A percentile compares a stretch with the other conserved stretches of the same genome.
Evolutionary conservation across 1,140 invertebrate genomes (phyloP).

Genomic region (Musca domestica): DNA sequence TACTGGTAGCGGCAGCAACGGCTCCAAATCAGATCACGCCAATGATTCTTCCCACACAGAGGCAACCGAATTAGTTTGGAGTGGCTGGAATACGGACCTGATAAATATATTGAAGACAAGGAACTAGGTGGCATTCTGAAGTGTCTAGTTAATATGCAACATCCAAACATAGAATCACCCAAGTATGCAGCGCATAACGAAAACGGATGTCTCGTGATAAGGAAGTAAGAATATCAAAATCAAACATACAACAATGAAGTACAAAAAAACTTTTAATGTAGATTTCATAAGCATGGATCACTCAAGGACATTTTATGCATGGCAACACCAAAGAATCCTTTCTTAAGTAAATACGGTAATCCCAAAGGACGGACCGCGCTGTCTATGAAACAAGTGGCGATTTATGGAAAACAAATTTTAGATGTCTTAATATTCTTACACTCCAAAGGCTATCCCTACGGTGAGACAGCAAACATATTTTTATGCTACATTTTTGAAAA

Average conservation of each 20-base stretch:
- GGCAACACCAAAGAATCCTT: constrained; percentile 74
- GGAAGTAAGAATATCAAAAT: constrained; percentile 53
- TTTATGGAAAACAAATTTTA: constrained; percentile 73
- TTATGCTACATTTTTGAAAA: not conserved
- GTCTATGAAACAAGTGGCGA: constrained; percentile 68
- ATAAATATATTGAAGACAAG: constrained; percentile 76
- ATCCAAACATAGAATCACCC: constrained; percentile 75
- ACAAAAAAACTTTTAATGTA: constrained; percentile 10
- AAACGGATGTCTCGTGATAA: constrained; percentile 74
- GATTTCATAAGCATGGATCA: constrained; percentile 71
- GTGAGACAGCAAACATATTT: constrained; percentile 44
- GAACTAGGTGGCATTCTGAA: constrained; percentile 74
- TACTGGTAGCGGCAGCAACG: constrained; percentile 34
- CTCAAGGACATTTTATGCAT: constrained; percentile 75
- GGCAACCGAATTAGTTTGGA: constrained; percentile 64
- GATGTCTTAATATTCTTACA: constrained; percentile 80
- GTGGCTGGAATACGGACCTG: constrained; percentile 85
- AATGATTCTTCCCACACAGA: constrained; percentile 28
- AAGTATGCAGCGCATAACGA: constrained; percentile 75
- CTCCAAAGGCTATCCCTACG: constrained; percentile 79
- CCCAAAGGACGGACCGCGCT: constrained; percentile 72
- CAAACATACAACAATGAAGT: not conserved
- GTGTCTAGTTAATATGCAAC: constrained; percentile 69
- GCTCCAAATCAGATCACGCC: constrained; percentile 33
- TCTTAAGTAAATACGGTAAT: constrained; percentile 83